Percentiles rank a stretch among this genome's conserved stretches.
Conservation (phyloP, 2,113 vertebrate genomes). For the Vicugna pacos region DNA sequence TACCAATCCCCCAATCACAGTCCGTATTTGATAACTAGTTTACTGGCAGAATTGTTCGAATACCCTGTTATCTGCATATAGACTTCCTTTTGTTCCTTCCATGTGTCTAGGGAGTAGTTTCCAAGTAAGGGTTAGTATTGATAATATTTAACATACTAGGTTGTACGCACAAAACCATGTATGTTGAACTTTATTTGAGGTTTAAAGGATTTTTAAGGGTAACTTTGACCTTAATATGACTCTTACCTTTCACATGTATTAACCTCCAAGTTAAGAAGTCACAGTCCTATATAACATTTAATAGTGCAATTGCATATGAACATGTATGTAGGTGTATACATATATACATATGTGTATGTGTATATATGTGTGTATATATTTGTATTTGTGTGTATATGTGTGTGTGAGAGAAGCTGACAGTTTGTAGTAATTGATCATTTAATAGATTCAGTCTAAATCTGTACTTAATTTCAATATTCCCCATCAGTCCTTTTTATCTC, state of each 20-base stretch:
- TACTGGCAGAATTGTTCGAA: conserved; percentile 57
- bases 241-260: conserved; percentile 20
- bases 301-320: neutral
- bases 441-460: neutral
- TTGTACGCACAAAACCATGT: conserved; percentile 10
- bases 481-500: conserved; percentile 12
- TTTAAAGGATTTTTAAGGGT: conserved; percentile 12
- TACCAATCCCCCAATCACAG: neutral
- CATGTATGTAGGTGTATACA: fast-evolving
- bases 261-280: conserved; percentile 1
- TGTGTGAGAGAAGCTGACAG: neutral
- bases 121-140: conserved; percentile 36
- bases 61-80: conserved; percentile 47
- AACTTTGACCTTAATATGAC: conserved; percentile 29
- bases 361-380: neutral
- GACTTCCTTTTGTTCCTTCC: conserved; percentile 42
- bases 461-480: neutral
- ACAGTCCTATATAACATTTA: neutral
- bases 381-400: neutral
- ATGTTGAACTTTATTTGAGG: neutral
- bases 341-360: neutral
- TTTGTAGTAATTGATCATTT: neutral
- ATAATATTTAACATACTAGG: conserved; percentile 49
- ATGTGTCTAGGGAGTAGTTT: conserved; percentile 55
- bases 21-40: conserved; percentile 59